A percentile compares a stretch with the other conserved stretches of the same genome.
phyloP scores from a whole-genome alignment of 2,888 invertebrate genomes.

The Physocephala rufipes region DNA sequence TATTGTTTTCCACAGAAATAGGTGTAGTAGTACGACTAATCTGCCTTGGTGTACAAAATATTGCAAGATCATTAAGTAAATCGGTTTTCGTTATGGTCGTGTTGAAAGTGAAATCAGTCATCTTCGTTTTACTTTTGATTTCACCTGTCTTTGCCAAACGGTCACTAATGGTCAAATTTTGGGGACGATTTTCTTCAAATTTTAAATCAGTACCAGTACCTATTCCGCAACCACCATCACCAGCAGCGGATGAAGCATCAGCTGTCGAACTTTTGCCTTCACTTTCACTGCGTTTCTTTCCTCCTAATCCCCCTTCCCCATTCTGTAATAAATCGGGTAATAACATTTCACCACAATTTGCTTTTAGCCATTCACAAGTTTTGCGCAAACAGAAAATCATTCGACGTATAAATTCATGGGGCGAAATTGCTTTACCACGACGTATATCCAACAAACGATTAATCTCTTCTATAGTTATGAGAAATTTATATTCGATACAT shows the following conservation, averaged over 20 bases:
- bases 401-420: slow-evolving; percentile 63
- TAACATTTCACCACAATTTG: slow-evolving; percentile 58
- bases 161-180: slow-evolving; percentile 17
- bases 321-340: slow-evolving; percentile 53
- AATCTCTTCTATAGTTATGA: slow-evolving; percentile 58
- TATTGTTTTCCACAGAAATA: slow-evolving; percentile 56
- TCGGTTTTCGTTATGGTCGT: slow-evolving; percentile 13
- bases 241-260: slow-evolving; percentile 41
- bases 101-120: slow-evolving; percentile 39
- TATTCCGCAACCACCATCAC: slow-evolving; percentile 21
- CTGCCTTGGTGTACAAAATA: slow-evolving; percentile 22
- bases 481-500: slow-evolving; percentile 63
- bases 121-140: slow-evolving; percentile 28
- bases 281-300: slow-evolving; percentile 43
- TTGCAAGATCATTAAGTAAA: neutral
- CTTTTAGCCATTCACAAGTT: slow-evolving; percentile 59
- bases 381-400: slow-evolving; percentile 64
- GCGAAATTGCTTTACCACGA: slow-evolving; percentile 60
- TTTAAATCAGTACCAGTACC: neutral
- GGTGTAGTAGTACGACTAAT: slow-evolving; percentile 46
- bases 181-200: neutral
- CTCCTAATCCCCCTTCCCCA: slow-evolving; percentile 16
- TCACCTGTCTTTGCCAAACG: slow-evolving; percentile 24
- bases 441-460: slow-evolving; percentile 59
- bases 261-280: slow-evolving; percentile 44